A percentile compares a stretch with the other conserved stretches of the same genome.
Evolutionary conservation across 2,888 invertebrate genomes (phyloP).

Genomic region (Ochropacha duplaris): DNA sequence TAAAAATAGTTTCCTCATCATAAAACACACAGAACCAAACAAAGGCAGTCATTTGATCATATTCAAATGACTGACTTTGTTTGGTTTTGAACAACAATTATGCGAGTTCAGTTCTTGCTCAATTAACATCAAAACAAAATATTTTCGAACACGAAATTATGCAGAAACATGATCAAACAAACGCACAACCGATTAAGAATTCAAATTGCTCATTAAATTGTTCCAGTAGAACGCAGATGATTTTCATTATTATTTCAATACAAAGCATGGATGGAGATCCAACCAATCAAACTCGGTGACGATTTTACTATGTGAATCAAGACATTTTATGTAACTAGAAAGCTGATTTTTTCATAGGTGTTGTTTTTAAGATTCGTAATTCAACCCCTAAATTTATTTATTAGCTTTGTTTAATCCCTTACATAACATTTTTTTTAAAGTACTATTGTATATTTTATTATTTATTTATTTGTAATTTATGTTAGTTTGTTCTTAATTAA

Average conservation of each 20-base stretch:
- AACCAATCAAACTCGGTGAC: neutral
- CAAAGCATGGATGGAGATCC: neutral
- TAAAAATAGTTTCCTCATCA: neutral
- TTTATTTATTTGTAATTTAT: too few species aligned
- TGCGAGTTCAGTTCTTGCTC: conserved; percentile 28
- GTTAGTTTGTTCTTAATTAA: too few species aligned
- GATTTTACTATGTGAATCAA: neutral
- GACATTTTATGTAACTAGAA: neutral
- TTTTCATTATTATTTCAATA: neutral
- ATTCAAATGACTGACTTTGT: too few species aligned
- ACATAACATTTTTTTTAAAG: too few species aligned
- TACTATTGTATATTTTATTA: too few species aligned
- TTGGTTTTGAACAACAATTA: conserved; percentile 25
- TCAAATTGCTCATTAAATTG: conserved; percentile 8
- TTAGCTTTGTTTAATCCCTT: too few species aligned
- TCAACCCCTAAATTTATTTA: too few species aligned
- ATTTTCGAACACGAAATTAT: conserved; percentile 17
- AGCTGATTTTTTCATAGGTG: too few species aligned
- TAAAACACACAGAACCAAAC: conserved; percentile 15
- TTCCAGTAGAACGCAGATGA: neutral
- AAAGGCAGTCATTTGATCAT: conserved; percentile 25
- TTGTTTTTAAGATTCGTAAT: too few species aligned
- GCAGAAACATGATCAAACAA: conserved; percentile 10
- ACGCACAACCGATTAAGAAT: neutral
- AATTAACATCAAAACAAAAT: conserved; percentile 27